Percentiles rank a stretch among this genome's conserved stretches.
phyloP scores from a whole-genome alignment of 2,113 vertebrate genomes.

The Coptodon bakossiorum region DNA sequence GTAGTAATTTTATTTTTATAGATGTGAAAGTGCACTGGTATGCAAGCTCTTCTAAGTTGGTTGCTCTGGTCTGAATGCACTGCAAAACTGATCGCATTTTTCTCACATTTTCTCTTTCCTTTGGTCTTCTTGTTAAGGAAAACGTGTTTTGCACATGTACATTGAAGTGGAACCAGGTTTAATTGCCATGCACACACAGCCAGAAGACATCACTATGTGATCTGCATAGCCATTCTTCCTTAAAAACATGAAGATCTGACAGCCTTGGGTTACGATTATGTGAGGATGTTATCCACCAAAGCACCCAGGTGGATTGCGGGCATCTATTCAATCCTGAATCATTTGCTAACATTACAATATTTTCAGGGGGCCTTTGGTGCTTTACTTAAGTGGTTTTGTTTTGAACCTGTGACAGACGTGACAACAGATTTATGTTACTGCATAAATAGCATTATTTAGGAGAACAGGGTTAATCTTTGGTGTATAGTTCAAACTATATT shows the following conservation, averaged over 20 bases:
- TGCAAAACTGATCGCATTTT: slow-evolving; percentile 33
- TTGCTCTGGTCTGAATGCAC: neutral
- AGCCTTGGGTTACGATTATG: slow-evolving; percentile 33
- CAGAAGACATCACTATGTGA: slow-evolving; percentile 48
- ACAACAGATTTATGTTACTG: neutral
- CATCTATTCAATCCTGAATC: slow-evolving; percentile 25
- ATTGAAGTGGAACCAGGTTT: slow-evolving; percentile 62
- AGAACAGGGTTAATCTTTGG: neutral
- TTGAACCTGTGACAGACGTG: neutral
- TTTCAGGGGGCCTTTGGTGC: neutral
- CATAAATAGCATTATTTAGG: neutral
- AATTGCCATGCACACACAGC: slow-evolving; percentile 54
- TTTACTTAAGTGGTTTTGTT: neutral
- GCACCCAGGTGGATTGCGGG: slow-evolving; percentile 4
- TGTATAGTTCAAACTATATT: neutral
- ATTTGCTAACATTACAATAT: slow-evolving; percentile 20
- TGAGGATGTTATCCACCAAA: slow-evolving; percentile 41
- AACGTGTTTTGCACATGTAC: slow-evolving; percentile 67
- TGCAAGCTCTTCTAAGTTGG: neutral
- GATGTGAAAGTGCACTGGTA: neutral
- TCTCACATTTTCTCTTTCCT: slow-evolving; percentile 7
- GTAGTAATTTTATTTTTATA: neutral
- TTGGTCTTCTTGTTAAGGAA: slow-evolving; percentile 46
- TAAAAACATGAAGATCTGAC: slow-evolving; percentile 25
- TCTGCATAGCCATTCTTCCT: slow-evolving; percentile 23